Evolutionary conservation across 2,797 vertebrate genomes (phyloP), one percentile per base, ranked within the genome.

Genomic region (Atherinosoma microstoma): DNA sequence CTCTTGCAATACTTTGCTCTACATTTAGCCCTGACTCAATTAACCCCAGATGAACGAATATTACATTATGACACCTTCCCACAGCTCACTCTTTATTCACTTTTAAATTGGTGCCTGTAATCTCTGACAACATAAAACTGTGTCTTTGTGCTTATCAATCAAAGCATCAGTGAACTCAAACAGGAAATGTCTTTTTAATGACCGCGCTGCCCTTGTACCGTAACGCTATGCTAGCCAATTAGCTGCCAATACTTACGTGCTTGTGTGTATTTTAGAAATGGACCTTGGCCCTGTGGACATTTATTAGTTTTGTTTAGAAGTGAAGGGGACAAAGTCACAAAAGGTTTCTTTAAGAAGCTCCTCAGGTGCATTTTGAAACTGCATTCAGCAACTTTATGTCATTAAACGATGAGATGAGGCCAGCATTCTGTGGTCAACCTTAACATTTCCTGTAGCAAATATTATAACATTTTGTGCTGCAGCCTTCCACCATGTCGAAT

Each of bases 181-280:
- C 87, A 91, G 93, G 91, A 93, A 94, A 94, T 93, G 84, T 80
- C 76, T 82, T 90, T 91, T 87, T 91, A 94, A 94, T 92, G 82
- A 76, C 84, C 70, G 34, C 13, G 60, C 80, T 82, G 89, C 73
- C 85, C 82, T 74, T 88, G 89, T 88, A 91, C 89, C 85, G 78
- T 87, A 88, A 92, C 90, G 66, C 71, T 69, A 47, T 60, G 73
- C 79, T 72, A 67, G 49, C 86, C 71, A 93, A 93, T 94, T 89
- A 93, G 70, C 79, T 67, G 75, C 87, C 88, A 92, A 89, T 93
- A 82, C 90, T 89, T 87, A 85, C 76, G 59, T 59, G 70, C 83
- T 64, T 65, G 63, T 76, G 90, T 90, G 90, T 93, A 78, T 91
- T 82, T 86, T 71, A 83, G 84, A 85, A 93, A 89, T 80, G 79